Base-by-base conservation (phyloP, 2,888 invertebrate species). In the Nudaria mundana region DNA sequence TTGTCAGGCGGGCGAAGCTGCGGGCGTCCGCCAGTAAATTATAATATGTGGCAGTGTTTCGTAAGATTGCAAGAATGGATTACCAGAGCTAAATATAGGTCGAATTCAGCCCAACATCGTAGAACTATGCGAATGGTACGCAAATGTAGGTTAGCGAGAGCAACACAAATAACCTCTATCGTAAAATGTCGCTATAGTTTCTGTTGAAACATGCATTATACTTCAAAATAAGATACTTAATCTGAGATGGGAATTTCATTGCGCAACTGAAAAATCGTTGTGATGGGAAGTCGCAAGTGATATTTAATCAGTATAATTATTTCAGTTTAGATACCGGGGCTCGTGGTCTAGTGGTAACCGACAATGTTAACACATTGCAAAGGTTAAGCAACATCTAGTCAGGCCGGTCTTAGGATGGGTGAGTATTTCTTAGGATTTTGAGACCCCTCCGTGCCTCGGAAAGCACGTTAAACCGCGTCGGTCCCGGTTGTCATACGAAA, bases 41-140 rank as follows among this genome's bases (percentile, higher is more conserved):
- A 22, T 11, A 15, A 32, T 10, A 10, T 32, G 8, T 15, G 10
- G 8, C 15, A 24, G 16, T 58, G 59, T 76, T 76, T 79, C 76
- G 76, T 70, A 81, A 79, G 62, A 63, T 58, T 63, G 66, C 68
- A 68, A 61, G 66, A 62, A 56, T 63, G 59, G 66, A 63, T 69
- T 70, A 60, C 66, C 54, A 54, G 53, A 61, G 65, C 77, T 83
- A 84, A 77, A 85, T 81, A 79, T 85, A 84, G 81, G 79, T 63
- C 80, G 76, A 75, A 73, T 70, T 63, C 67, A 69, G 68, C 48
- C 59, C 52, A 53, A 37, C 52, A 51, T 53, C 52, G 66, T 63
- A 57, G 64, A 70, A 71, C 71, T 71, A 74, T 78, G 81, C 78
- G 68, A 80, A 80, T 76, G 77, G n/a, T n/a, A n/a, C n/a, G n/a